Evolutionary conservation across 2,888 invertebrate species (phyloP).

Genomic region (Xestia sexstrigata): DNA sequence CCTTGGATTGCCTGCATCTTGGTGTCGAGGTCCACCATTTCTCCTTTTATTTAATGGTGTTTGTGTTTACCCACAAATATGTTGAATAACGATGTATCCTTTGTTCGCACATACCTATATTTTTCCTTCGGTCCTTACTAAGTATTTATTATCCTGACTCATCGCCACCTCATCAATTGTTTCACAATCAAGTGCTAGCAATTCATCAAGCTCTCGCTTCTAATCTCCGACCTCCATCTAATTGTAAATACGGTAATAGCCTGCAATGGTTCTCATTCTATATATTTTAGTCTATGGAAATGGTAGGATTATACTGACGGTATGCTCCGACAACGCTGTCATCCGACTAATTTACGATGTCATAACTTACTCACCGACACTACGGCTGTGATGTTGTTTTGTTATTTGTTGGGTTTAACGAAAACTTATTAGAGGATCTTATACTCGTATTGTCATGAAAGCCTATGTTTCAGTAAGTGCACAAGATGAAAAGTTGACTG

Average conservation of each 20-base stretch:
- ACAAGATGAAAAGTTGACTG: background rate
- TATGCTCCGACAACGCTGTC: constrained; percentile 68
- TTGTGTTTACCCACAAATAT: background rate
- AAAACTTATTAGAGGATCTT: background rate
- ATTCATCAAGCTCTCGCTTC: constrained; percentile 36
- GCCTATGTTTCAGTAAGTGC: background rate
- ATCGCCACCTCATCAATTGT: constrained; percentile 22
- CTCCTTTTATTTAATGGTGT: background rate
- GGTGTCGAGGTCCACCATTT: too few relatives aligned
- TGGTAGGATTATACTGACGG: constrained; percentile 66
- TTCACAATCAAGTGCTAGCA: constrained; percentile 7
- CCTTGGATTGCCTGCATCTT: too few relatives aligned
- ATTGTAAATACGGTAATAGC: too few relatives aligned
- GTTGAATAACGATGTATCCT: background rate
- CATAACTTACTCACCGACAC: constrained; percentile 74
- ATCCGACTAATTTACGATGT: constrained; percentile 78
- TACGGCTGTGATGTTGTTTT: constrained; percentile 56
- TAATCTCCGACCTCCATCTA: constrained; percentile 14
- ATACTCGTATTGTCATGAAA: background rate
- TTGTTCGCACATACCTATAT: background rate
- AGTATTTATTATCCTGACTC: constrained; percentile 15
- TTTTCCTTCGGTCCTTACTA: background rate
- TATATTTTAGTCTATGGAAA: too few relatives aligned
- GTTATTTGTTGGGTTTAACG: background rate
- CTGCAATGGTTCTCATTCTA: too few relatives aligned